A percentile compares a stretch with the other conserved stretches of the same genome.
Evolutionary conservation across 2,888 invertebrate genomes (phyloP).

Genomic region (Drosophila flavopinicola): DNA sequence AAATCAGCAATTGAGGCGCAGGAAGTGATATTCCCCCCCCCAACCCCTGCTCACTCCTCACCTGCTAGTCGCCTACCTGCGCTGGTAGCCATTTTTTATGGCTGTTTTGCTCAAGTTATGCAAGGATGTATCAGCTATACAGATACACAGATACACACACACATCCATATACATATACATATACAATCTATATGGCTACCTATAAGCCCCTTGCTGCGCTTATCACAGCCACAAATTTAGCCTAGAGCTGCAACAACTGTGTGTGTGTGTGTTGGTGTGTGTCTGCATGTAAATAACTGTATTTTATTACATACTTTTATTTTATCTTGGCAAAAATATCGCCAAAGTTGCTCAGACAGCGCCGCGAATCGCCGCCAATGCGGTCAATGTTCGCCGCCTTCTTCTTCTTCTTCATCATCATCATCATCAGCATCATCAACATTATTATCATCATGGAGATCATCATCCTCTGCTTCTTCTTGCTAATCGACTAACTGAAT

Average conservation of each 20-base stretch:
- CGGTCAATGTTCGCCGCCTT: slow-evolving; percentile 66
- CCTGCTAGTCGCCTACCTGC: slow-evolving; percentile 19
- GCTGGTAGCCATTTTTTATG: slow-evolving; percentile 46
- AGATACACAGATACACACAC: background rate
- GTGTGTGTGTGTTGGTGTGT: slow-evolving; percentile 20
- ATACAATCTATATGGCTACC: background rate
- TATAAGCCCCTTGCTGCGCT: slow-evolving; percentile 39
- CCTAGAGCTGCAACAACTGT: slow-evolving; percentile 67
- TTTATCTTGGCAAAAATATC: slow-evolving; percentile 77
- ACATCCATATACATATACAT: background rate
- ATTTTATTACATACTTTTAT: slow-evolving; percentile 76
- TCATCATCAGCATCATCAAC: background rate
- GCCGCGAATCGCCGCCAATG: slow-evolving; percentile 71
- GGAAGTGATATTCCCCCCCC: slow-evolving; percentile 59
- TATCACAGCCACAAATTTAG: slow-evolving; percentile 67
- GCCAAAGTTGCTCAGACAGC: slow-evolving; percentile 72
- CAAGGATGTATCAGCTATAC: slow-evolving; percentile 60
- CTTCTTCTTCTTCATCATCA: slow-evolving; percentile 25
- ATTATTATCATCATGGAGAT: background rate
- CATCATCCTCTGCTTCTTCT: slow-evolving; percentile 17
- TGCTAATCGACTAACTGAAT: slow-evolving; percentile 25
- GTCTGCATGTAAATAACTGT: slow-evolving; percentile 76
- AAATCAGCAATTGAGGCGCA: slow-evolving; percentile 75
- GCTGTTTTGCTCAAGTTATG: slow-evolving; percentile 52
- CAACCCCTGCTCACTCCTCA: background rate